Evolutionary conservation across 2,113 vertebrate genomes (phyloP).

Genomic region (Ploceus nigricollis): DNA sequence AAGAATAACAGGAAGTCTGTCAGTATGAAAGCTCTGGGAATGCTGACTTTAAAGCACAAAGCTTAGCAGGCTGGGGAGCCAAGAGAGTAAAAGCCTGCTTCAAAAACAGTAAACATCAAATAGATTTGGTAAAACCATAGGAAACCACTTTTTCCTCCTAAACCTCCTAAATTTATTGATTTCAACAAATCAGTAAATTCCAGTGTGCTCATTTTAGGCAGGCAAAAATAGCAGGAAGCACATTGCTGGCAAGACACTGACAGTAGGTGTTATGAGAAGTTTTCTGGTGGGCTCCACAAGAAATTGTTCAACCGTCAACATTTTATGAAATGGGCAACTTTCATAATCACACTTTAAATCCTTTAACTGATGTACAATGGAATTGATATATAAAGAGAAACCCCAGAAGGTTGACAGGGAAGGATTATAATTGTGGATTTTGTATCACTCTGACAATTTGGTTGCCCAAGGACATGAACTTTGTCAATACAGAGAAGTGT

Average conservation of each 20-base stretch:
- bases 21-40: neutral
- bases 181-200: neutral
- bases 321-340: neutral
- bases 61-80: neutral
- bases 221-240: neutral
- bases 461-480: neutral
- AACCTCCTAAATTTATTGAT: neutral
- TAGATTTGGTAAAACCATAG: neutral
- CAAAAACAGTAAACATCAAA: neutral
- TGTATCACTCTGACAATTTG: neutral
- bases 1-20: neutral
- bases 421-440: neutral
- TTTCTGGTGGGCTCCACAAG: neutral
- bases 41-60: neutral
- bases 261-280: neutral
- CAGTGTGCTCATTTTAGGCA: neutral
- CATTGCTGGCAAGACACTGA: neutral
- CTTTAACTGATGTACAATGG: neutral
- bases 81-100: neutral
- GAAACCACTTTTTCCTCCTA: neutral
- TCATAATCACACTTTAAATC: neutral
- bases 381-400: neutral
- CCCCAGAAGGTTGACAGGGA: neutral
- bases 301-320: neutral
- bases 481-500: neutral